Base-by-base conservation (phyloP, 2,113 vertebrate genomes). In the Andinoacara biseriatus region DNA sequence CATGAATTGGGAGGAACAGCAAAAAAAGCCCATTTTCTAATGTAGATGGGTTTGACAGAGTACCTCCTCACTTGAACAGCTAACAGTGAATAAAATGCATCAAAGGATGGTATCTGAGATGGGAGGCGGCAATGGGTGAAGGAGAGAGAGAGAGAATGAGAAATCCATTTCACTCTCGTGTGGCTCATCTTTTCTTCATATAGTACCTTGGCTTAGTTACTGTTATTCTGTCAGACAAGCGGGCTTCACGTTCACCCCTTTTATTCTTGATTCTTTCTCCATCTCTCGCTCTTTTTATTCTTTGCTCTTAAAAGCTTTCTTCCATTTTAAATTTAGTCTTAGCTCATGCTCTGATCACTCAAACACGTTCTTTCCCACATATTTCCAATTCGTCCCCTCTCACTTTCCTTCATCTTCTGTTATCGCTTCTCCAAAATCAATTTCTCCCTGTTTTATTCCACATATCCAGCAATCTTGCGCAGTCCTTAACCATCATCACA, bases 71-170 rank as follows among this genome's bases (percentile, higher is more conserved):
- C 87, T 85, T 88, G 67, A 86, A 83, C 90, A 82, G 81, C 89
- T 90, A 91, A 91, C 78, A 81, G 90, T 94, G 89, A 94, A 92
- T 94, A 93, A 93, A 94, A 94, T 90, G 90, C 94, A 90, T 93
- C 91, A 88, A 79, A 84, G 92, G 83, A 89, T 89, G 90, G 92
- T 92, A 93, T 91, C 88, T 43, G 62, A 31, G 78, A 84, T 1
- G 9, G 60, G 38, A 59, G 24, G 26, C 5, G 1, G 57, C 43
- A 57, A 49, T 33, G 38, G 46, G 58, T 52, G 56, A 31, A n/a
- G 29, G 74, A 26, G 56, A 20, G 5, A 20, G 5, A 56, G 46
- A 54, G n/a, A 62, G 22, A 33, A 31, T 61, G 22, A 82, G 75
- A 81, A 91, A 81, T 81, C 59, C 75, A 91, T 82, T 81, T 78